These are phyloP conservation scores for Belonocnema kinseyi DNA, from an alignment of 1,140 invertebrate genomes.

Conservation along the genomic window DNA sequence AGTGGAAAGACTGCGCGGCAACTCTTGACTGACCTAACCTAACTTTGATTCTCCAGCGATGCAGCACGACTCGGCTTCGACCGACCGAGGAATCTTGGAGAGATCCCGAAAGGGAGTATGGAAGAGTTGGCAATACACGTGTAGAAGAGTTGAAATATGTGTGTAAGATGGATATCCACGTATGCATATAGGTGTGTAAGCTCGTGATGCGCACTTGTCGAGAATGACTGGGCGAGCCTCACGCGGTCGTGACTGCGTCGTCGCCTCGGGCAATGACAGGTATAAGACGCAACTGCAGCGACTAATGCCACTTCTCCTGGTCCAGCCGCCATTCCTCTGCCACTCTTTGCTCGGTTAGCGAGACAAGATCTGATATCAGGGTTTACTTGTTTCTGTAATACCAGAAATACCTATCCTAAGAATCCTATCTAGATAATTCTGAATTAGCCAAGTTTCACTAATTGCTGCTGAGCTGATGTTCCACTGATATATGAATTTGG, in stretches of 20 bases:
- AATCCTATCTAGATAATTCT: too few species aligned
- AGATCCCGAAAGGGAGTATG: constrained; percentile 51
- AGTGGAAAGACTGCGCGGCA: too few species aligned
- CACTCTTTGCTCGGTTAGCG: constrained; percentile 41
- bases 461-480: too few species aligned
- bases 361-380: constrained; percentile 20
- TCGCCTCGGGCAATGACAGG: constrained; percentile 62
- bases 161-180: constrained; percentile 34
- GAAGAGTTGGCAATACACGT: constrained; percentile 5
- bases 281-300: constrained; percentile 56
- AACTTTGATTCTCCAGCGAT: constrained; percentile 43
- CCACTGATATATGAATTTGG: too few species aligned
- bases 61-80: constrained; percentile 43
- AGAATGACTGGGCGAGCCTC: constrained; percentile 64
- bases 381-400: neutral
- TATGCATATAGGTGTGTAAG: constrained; percentile 52
- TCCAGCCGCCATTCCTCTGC: constrained; percentile 49
- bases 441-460: too few species aligned
- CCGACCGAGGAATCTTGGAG: constrained; percentile 42
- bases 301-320: constrained; percentile 56
- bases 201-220: constrained; percentile 69
- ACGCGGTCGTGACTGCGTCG: constrained; percentile 61
- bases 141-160: constrained; percentile 34
- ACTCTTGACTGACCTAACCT: constrained; percentile 36
- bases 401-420: neutral